Evolutionary conservation across 1,140 invertebrate genomes (phyloP).

Genomic region (Muscidifurax raptorellus): DNA sequence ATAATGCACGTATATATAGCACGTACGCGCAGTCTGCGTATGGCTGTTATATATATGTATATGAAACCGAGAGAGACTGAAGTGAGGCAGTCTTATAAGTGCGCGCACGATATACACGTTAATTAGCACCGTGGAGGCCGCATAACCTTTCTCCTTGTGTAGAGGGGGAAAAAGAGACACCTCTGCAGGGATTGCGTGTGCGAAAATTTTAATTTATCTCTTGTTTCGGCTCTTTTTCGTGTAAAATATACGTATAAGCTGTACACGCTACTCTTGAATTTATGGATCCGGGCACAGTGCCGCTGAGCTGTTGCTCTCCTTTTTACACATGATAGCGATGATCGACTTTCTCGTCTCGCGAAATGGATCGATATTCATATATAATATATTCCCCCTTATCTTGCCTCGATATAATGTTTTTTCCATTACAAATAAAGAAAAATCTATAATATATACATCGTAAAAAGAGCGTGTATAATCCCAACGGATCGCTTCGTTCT

Average conservation of each 20-base stretch:
- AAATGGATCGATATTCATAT: not conserved
- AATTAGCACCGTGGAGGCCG: not conserved
- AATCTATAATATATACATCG: no score
- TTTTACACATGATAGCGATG: not conserved
- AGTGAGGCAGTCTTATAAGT: not conserved
- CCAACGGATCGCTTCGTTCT: no score
- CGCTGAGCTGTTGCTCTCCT: not conserved
- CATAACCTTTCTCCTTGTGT: not conserved
- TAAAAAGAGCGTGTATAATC: not conserved
- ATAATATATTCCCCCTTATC: no score
- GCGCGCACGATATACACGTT: not conserved
- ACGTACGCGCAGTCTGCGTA: no score
- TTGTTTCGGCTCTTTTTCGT: no score
- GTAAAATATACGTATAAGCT: not conserved
- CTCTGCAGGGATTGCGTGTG: no score
- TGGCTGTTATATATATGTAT: no score
- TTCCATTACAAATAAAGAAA: no score
- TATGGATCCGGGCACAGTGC: no score
- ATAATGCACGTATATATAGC: no score
- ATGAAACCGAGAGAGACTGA: not conserved
- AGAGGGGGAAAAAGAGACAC: no score
- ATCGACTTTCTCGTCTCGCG: not conserved
- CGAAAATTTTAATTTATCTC: slow-evolving; percentile 1
- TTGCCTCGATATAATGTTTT: no score
- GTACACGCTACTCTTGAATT: not conserved